These are phyloP conservation scores for Macropus fuliginosus DNA, from an alignment of 2,797 vertebrate genomes.

Conservation along the genomic window DNA sequence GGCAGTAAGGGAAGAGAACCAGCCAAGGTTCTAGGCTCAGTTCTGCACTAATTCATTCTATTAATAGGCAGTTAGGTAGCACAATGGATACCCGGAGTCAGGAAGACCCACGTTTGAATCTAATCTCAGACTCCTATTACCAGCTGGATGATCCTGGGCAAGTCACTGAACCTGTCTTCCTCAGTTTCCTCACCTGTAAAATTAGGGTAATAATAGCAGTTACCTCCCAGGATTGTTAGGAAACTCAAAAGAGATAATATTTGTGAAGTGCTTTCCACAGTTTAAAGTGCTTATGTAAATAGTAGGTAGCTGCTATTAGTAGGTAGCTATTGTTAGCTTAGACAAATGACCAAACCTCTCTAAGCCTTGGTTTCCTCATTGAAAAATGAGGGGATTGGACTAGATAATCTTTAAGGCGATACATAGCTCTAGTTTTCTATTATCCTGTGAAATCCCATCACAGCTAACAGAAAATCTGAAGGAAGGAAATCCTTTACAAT, in stretches of 20 bases:
- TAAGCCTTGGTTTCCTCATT: neutral
- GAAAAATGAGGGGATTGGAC: neutral
- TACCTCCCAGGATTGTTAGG: neutral
- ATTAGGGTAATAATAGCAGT: neutral
- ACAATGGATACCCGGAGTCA: neutral
- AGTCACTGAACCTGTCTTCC: neutral
- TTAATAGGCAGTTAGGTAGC: neutral
- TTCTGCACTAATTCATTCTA: neutral
- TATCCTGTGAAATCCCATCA: slow-evolving; percentile 38
- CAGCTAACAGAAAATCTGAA: slow-evolving; percentile 12
- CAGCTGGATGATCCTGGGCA: neutral
- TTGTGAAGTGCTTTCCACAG: neutral
- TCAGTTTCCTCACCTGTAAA: neutral
- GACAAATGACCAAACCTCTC: neutral
- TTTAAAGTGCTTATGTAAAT: neutral
- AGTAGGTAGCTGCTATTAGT: too few species aligned
- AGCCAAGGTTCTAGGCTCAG: neutral
- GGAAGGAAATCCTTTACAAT: slow-evolving; percentile 7
- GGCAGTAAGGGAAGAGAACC: neutral
- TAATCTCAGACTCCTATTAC: neutral
- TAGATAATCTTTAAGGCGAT: neutral
- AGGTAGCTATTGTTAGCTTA: neutral
- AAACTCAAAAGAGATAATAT: neutral
- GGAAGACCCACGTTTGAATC: neutral
- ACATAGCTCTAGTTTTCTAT: neutral